These are phyloP conservation scores for Latrodectus hesperus DNA, from an alignment of 2,888 invertebrate species.

Conservation along the genomic window DNA sequence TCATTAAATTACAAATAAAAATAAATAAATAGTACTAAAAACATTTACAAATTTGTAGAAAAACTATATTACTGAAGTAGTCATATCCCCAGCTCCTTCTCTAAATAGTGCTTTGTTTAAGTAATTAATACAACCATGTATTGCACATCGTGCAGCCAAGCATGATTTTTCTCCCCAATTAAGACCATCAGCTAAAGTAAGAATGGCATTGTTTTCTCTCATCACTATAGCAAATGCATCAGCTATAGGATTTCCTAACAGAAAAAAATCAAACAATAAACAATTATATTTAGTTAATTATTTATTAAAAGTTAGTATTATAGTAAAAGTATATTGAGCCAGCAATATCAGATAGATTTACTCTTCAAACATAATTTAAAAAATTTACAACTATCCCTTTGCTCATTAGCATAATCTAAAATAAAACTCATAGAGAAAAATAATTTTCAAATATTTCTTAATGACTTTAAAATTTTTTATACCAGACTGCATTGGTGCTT, in stretches of 20 bases:
- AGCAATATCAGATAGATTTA: no score
- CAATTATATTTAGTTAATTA: neutral
- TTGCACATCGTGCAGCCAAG: constrained; percentile 88
- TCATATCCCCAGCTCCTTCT: constrained; percentile 73
- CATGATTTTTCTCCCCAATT: constrained; percentile 93
- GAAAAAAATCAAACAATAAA: neutral
- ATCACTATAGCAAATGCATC: constrained; percentile 87
- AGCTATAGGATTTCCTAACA: constrained; percentile 86
- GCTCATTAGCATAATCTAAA: no score
- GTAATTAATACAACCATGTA: constrained; percentile 88
- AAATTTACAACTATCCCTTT: no score
- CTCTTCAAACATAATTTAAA: no score
- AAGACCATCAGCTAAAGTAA: constrained; percentile 91
- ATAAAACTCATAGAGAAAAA: no score
- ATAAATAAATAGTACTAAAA: neutral
- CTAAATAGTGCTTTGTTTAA: constrained; percentile 82
- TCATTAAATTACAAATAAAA: neutral
- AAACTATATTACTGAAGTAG: constrained; percentile 75
- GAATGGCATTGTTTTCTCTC: constrained; percentile 82
- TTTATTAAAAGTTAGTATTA: no score
- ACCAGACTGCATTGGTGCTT: no score
- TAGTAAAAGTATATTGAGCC: no score
- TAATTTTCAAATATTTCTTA: no score
- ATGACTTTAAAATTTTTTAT: no score
- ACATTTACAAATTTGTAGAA: neutral